These are phyloP conservation scores for Calonectris borealis DNA, from an alignment of 2,113 vertebrate genomes.

Conservation along the genomic window DNA sequence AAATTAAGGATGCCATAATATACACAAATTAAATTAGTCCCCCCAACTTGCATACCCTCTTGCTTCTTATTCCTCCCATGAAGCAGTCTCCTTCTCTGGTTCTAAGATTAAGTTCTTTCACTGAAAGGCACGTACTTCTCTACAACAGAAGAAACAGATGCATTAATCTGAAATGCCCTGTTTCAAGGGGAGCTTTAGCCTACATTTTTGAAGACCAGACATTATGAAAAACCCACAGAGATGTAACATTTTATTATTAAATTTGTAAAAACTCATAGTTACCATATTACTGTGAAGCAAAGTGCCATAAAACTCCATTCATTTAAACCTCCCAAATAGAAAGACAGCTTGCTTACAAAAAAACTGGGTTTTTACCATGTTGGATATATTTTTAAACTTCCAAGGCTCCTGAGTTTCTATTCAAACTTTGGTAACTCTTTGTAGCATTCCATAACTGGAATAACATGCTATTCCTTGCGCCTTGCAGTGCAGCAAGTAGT, in stretches of 20 bases:
- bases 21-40: conserved; percentile 54
- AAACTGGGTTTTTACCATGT: accelerated
- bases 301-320: neutral
- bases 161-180: neutral
- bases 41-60: conserved; percentile 5
- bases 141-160: conserved; percentile 62
- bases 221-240: neutral
- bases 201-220: neutral
- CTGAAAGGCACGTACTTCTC: conserved; percentile 79
- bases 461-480: neutral
- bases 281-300: neutral
- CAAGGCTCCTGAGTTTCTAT: neutral
- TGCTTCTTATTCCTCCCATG: conserved; percentile 71
- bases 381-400: neutral
- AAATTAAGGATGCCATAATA: conserved; percentile 61
- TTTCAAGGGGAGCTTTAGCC: neutral
- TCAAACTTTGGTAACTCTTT: neutral
- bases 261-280: neutral
- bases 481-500: neutral
- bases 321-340: neutral
- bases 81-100: conserved; percentile 60
- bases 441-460: neutral
- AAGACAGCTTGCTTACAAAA: neutral
- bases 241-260: neutral
- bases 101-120: conserved; percentile 68